These are phyloP conservation scores for Hydrochoerus hydrochaeris DNA, from an alignment of 2,113 vertebrate genomes.

Conservation along the genomic window DNA sequence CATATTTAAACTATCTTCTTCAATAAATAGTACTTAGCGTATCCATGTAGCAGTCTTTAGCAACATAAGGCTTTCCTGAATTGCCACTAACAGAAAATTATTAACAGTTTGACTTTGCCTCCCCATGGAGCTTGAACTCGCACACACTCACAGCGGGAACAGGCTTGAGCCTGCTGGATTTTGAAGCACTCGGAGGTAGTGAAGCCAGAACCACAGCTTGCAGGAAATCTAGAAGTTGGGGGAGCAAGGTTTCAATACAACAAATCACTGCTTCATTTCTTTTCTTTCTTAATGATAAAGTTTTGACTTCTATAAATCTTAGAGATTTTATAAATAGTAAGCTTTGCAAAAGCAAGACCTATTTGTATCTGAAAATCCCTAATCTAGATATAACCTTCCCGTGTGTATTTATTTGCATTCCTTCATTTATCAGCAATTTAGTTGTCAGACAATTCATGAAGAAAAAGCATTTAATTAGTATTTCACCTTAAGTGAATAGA, in stretches of 20 bases:
- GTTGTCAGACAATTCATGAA: slow-evolving; percentile 34
- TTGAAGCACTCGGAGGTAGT: background rate
- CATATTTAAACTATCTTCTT: slow-evolving; percentile 10
- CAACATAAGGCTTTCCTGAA: slow-evolving; percentile 27
- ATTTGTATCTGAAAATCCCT: background rate
- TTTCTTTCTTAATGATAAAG: background rate
- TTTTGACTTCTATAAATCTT: background rate
- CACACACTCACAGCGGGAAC: background rate
- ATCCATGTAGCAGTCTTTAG: background rate
- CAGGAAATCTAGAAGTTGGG: background rate
- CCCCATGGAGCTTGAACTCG: background rate
- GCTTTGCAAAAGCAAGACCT: background rate
- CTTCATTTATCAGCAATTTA: slow-evolving; percentile 30
- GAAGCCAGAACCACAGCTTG: background rate
- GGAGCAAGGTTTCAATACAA: background rate
- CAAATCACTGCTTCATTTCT: background rate
- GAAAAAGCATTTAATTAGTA: slow-evolving; percentile 69
- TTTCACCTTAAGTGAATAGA: slow-evolving; percentile 63
- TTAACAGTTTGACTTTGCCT: background rate
- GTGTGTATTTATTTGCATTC: background rate
- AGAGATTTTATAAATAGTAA: background rate
- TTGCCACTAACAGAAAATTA: slow-evolving; percentile 48
- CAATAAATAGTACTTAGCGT: background rate
- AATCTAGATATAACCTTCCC: background rate
- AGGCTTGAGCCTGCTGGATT: background rate